A percentile compares a stretch with the other conserved stretches of the same genome.
Evolutionary conservation across 2,797 vertebrate genomes (phyloP).

Genomic region (Lutjanus argentimaculatus): DNA sequence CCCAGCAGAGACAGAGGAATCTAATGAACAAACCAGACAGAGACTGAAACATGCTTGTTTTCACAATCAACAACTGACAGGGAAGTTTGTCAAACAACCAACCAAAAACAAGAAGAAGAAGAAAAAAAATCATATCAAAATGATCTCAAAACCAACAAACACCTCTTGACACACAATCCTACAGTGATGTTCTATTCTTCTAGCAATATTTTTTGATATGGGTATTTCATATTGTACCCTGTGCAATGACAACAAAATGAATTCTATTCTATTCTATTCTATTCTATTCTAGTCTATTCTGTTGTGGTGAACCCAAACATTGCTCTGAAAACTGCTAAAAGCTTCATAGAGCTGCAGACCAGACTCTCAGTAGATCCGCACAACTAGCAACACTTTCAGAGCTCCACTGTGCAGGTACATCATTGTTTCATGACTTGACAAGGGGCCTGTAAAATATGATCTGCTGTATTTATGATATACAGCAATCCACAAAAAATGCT

Average conservation of each 20-base stretch:
- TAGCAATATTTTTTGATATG: too few species aligned
- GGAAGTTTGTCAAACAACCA: not conserved
- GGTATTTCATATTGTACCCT: too few species aligned
- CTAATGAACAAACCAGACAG: conserved; percentile 15
- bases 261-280: too few species aligned
- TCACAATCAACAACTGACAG: conserved; percentile 6
- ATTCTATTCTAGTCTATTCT: too few species aligned
- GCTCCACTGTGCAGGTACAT: not conserved
- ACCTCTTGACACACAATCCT: not conserved
- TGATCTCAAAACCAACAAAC: not conserved
- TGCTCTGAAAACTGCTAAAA: not conserved
- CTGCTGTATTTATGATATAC: not conserved
- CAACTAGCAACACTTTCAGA: not conserved
- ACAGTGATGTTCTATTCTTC: too few species aligned
- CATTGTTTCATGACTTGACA: not conserved
- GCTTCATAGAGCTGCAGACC: not conserved
- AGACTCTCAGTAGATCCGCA: not conserved
- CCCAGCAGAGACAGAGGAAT: conserved; percentile 27
- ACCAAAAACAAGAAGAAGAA: not conserved
- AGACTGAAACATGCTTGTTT: conserved; percentile 7
- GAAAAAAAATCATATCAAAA: not conserved
- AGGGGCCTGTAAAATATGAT: not conserved
- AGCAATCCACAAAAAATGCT: too few species aligned
- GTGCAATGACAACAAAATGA: too few species aligned
- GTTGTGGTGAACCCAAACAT: not conserved